Evolutionary conservation across 2,888 invertebrate species (phyloP), one percentile per base, ranked within the genome.

Genomic region (Bembecia ichneumoniformis): DNA sequence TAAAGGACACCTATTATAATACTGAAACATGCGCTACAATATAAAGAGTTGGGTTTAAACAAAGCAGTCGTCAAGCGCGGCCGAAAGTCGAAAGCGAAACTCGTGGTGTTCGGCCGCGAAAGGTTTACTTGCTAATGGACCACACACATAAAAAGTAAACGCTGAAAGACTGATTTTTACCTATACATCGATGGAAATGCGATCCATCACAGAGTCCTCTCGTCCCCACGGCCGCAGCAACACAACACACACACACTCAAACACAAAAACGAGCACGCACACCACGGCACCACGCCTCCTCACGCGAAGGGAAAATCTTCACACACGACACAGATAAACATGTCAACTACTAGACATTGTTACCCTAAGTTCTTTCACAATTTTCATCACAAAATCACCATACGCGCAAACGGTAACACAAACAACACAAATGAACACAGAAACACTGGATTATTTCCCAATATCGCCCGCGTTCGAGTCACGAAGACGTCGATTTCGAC

Each of bases 281-380:
- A 83, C 84, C 68, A 70, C 64, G 75, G 67, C 79, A 80, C 77
- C 60, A 69, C 78, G 78, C 79, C 82, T 82, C 83, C 84, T 86
- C 84, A 86, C 86, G 78, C 84, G 76, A 87, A 84, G 86, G 87
- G 86, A 87, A 87, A 87, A 86, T 86, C 87, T 86, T 87, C 87
- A 86, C 83, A 86, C 83, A 87, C 86, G 84, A 80, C 83, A 87
- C 86, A 86, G 87, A 87, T 87, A 87, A 87, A 87, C 87, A 87
- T 87, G 87, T 87, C 87, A 87, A 87, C 82, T 83, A 73, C 81
- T 84, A 84, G 81, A 87, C 86, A 87, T 86, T 82, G 84, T 86
- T 84, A 82, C 84, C 81, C 77, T 79, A 81, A 80, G 78, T 81
- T 75, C 76, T 82, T 82, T 75, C 81, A 82, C 83, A 80, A 75